These are phyloP conservation scores for Ooceraea biroi DNA, from an alignment of 1,140 invertebrate species.

Conservation along the genomic window DNA sequence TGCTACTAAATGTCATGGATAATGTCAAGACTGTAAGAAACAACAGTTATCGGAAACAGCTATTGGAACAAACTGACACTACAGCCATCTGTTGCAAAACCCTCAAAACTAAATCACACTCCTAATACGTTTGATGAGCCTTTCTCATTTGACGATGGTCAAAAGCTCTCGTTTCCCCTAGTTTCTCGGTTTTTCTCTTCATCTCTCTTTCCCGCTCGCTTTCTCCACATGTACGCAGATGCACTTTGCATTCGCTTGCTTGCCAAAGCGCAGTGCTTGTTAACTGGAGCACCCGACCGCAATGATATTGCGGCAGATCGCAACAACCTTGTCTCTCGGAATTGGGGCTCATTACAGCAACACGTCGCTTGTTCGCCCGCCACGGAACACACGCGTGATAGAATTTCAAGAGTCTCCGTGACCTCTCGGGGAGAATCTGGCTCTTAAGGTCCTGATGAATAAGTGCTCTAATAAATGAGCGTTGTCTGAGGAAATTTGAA, in stretches of 20 bases:
- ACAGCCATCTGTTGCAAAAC: too few relatives aligned
- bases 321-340: constrained; percentile 43
- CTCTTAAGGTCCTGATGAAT: too few relatives aligned
- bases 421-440: not conserved
- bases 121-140: too few relatives aligned
- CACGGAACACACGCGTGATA: not conserved
- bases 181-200: too few relatives aligned
- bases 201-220: not conserved
- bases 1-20: too few relatives aligned
- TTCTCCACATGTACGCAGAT: not conserved
- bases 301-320: constrained; percentile 43
- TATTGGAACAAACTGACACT: too few relatives aligned
- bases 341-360: constrained; percentile 39
- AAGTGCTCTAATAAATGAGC: too few relatives aligned
- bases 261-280: constrained; percentile 23
- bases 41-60: too few relatives aligned
- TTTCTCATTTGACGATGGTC: not conserved
- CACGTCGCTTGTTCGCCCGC: constrained; percentile 6
- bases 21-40: too few relatives aligned
- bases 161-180: constrained; percentile 9
- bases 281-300: constrained; percentile 54
- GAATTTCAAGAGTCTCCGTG: not conserved
- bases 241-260: constrained; percentile 31
- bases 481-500: too few relatives aligned
- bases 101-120: too few relatives aligned